Percentiles rank a stretch among this genome's conserved stretches.
phyloP scores from a whole-genome alignment of 2,797 vertebrate species.

The Pangasius macronema region DNA sequence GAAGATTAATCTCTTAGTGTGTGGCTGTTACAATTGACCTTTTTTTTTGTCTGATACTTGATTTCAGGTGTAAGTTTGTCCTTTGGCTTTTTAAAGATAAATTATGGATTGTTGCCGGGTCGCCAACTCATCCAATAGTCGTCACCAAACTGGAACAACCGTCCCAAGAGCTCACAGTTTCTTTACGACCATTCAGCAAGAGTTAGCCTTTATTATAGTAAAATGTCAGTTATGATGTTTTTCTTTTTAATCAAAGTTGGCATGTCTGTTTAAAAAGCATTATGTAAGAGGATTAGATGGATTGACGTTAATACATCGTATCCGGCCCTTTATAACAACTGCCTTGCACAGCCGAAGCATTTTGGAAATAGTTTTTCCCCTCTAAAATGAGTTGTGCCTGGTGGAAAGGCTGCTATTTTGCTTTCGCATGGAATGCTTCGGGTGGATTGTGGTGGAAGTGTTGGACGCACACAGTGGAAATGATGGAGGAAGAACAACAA shows the following conservation, averaged over 20 bases:
- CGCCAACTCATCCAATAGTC: no score
- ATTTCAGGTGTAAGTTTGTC: not conserved
- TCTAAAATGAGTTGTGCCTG: not conserved
- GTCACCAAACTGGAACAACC: no score
- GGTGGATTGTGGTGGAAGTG: slow-evolving; percentile 15
- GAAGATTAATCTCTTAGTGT: not conserved
- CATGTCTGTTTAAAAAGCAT: not conserved
- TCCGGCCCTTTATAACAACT: not conserved
- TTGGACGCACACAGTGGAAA: slow-evolving; percentile 11
- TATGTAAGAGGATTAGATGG: not conserved
- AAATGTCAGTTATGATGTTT: not conserved
- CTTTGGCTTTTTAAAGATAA: not conserved
- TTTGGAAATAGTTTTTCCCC: not conserved
- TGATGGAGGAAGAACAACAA: slow-evolving; percentile 25
- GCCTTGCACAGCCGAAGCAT: not conserved
- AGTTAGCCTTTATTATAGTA: not conserved
- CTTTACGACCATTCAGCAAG: no score
- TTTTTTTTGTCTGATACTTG: not conserved
- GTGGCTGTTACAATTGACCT: not conserved
- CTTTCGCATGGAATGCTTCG: slow-evolving; percentile 9
- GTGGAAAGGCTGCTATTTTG: slow-evolving; percentile 4
- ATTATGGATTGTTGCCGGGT: slow-evolving; percentile 28
- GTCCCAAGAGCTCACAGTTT: no score
- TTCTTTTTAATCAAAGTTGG: not conserved
- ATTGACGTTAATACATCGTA: not conserved